Base-by-base conservation (phyloP, 2,113 vertebrate genomes). In the Neolamprologus sp. region DNA sequence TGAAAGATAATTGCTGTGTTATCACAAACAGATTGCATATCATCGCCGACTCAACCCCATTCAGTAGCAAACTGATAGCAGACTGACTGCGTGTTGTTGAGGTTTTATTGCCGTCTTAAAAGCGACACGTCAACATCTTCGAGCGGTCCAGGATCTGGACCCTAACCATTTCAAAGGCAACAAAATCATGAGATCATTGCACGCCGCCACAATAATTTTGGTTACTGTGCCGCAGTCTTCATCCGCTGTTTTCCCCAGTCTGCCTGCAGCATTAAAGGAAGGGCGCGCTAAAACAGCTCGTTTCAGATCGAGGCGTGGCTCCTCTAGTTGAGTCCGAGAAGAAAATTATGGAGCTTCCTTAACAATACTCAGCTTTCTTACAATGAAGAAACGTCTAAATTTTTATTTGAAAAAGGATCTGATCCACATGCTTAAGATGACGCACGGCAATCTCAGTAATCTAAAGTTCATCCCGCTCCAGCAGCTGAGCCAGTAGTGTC, bases 401-500 rank as follows among this genome's bases (percentile, higher is more conserved):
- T 26, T 81, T 47, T 26, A 28, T 28, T 58, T 51, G 45, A 78
- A 11, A 63, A 5, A 16, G 51, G 14, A 57, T 30, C 21, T 80
- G 85, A 90, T 42, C 85, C 78, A 89, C 7, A 40, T 42, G 71
- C 60, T 87, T 37, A 12, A 26, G 49, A n/a, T 71, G 73, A 68
- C 60, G 14, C 47, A 14, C 35, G 55, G 49, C 82, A 65, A 71
- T 88, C 71, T 30, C 65, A 89, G 40, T 82, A 85, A 89, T 89
- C 55, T 51, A 83, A 90, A 60, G 28, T 88, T 89, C 81, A 78
- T 86, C 49, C 7, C 4, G 78, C 82, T 90, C 87, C 42, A 47
- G 83, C 89, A 91, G 89, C 92, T 93, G 92, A 78, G 87, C 55
- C 80, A 54, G n/a, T 10, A 3, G 28, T 73, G 84, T 90, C 86